Evolutionary conservation across 2,888 invertebrate genomes (phyloP).

Genomic region (Silvanus unidentatus): DNA sequence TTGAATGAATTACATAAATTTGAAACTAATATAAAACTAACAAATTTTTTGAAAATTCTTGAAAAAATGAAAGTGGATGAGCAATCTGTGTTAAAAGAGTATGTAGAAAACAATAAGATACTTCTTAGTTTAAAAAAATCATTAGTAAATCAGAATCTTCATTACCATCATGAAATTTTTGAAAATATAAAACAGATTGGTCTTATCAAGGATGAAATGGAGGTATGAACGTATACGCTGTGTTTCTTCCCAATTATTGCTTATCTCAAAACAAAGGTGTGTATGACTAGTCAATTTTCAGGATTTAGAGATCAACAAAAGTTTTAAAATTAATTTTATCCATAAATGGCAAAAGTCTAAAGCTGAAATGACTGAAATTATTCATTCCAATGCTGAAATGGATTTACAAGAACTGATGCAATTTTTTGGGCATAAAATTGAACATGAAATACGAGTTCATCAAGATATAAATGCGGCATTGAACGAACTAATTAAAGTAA

Average conservation of each 20-base stretch:
- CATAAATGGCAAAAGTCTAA: conserved; percentile 41
- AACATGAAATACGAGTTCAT: conserved; percentile 41
- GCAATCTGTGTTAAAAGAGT: conserved; percentile 13
- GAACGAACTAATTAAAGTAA: conserved; percentile 30
- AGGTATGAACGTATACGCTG: conserved; percentile 23
- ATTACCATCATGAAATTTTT: conserved; percentile 20
- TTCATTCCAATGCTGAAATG: conserved; percentile 32
- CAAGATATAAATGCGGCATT: conserved; percentile 39
- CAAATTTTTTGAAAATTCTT: not conserved
- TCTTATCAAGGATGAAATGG: conserved; percentile 34
- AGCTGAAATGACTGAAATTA: conserved; percentile 38
- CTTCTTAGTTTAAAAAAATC: conserved; percentile 20
- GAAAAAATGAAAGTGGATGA: conserved; percentile 13
- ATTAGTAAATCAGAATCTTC: conserved; percentile 22
- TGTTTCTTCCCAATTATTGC: no score
- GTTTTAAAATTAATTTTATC: conserved; percentile 33
- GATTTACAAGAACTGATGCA: conserved; percentile 17
- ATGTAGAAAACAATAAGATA: conserved; percentile 16
- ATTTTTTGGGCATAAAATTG: conserved; percentile 26
- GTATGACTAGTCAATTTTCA: conserved; percentile 22
- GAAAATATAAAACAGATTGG: conserved; percentile 26
- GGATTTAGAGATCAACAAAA: conserved; percentile 32
- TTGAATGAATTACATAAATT: not conserved
- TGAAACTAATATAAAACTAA: not conserved
- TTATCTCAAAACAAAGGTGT: no score